Percentiles rank a stretch among this genome's conserved stretches.
Evolutionary conservation across 2,888 invertebrate genomes (phyloP).

Genomic region (Euplagia quadripunctaria): DNA sequence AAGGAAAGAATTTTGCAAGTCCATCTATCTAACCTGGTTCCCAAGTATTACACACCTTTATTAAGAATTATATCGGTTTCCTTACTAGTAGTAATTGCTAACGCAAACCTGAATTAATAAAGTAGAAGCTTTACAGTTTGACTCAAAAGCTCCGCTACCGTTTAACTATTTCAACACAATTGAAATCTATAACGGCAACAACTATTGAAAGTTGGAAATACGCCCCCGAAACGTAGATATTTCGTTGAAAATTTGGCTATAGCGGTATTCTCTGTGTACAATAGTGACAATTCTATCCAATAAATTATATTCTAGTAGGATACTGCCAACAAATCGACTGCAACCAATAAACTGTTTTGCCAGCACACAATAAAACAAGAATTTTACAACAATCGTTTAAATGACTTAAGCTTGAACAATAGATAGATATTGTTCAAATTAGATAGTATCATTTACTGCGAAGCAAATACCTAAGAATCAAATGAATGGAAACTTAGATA

Average conservation of each 20-base stretch:
- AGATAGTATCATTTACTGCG: slow-evolving; percentile 46
- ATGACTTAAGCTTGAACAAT: slow-evolving; percentile 29
- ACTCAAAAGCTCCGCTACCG: neutral
- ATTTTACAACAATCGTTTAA: slow-evolving; percentile 11
- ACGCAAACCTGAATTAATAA: neutral
- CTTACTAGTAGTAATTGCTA: neutral
- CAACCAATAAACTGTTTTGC: slow-evolving; percentile 13
- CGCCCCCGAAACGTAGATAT: neutral
- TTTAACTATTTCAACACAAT: neutral
- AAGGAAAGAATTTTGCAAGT: neutral
- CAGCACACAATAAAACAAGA: neutral
- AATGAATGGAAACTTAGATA: slow-evolving; percentile 49
- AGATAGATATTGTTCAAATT: slow-evolving; percentile 32
- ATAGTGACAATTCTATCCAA: too few relatives aligned
- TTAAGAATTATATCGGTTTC: neutral
- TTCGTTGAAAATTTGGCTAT: neutral
- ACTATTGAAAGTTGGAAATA: neutral
- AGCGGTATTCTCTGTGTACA: neutral
- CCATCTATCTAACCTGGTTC: slow-evolving; percentile 5
- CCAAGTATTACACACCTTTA: neutral
- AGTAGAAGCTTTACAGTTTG: neutral
- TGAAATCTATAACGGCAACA: neutral
- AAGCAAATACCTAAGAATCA: slow-evolving; percentile 49
- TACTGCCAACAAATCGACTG: neutral
- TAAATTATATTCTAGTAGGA: neutral